Evolutionary conservation across 2,797 vertebrate species (phyloP).

Genomic region (Hoplostethus atlanticus): DNA sequence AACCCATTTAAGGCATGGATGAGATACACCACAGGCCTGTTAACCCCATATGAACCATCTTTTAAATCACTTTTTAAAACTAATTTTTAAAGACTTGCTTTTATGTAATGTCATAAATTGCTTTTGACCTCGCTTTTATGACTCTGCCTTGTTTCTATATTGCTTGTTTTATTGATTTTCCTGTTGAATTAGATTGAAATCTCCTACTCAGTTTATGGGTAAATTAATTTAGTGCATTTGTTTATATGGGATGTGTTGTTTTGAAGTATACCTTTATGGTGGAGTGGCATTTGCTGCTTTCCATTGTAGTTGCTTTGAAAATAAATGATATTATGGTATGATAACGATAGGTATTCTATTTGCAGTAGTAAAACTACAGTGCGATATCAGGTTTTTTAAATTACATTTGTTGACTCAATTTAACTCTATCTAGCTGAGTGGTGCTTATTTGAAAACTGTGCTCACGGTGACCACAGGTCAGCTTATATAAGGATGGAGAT

Average conservation of each 20-base stretch:
- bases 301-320: background rate
- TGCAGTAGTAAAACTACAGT: background rate
- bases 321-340: background rate
- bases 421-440: background rate
- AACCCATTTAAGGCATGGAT: no score
- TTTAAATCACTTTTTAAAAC: no score
- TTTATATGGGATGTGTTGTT: background rate
- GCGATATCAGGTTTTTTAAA: background rate
- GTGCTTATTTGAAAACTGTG: background rate
- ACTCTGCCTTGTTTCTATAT: no score
- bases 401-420: background rate
- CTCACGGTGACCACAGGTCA: conserved; percentile 18
- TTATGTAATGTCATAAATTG: no score
- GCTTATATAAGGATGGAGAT: conserved; percentile 13
- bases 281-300: background rate
- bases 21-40: background rate
- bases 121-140: no score
- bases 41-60: background rate
- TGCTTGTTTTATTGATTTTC: no score
- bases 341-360: background rate
- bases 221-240: background rate
- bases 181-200: no score
- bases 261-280: background rate
- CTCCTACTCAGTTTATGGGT: background rate
- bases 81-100: no score